These are phyloP conservation scores for Melanargia galathea DNA, from an alignment of 2,888 invertebrate species.

Conservation along the genomic window DNA sequence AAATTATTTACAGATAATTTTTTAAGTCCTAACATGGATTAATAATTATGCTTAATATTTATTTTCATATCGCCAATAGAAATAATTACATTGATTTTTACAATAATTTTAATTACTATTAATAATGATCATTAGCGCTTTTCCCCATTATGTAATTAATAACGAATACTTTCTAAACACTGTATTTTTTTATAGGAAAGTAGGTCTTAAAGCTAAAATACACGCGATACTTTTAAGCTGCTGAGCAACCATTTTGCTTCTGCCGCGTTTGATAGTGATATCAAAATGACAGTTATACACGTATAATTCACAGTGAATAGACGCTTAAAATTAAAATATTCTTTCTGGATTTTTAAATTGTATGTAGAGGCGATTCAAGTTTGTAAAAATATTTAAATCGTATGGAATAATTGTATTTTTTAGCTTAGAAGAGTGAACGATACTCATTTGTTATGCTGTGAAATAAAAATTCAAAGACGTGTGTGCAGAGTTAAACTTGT, in stretches of 20 bases:
- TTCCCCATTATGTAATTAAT: conserved; percentile 62
- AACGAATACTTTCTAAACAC: conserved; percentile 25
- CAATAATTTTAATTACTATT: conserved; percentile 46
- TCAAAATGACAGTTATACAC: background rate
- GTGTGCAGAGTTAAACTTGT: no score
- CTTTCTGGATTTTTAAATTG: no score
- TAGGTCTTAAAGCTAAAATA: background rate
- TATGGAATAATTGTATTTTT: no score
- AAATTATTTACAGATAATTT: background rate
- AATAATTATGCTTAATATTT: background rate
- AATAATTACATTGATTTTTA: conserved; percentile 38
- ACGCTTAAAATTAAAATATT: no score
- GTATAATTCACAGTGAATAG: background rate
- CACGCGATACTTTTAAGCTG: background rate
- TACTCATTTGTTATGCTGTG: no score
- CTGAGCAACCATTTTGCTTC: background rate
- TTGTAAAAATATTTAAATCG: no score
- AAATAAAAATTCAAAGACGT: no score
- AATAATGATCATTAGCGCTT: conserved; percentile 78
- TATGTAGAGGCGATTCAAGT: no score
- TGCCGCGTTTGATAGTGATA: background rate
- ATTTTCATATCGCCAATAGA: conserved; percentile 7
- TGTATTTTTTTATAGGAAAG: conserved; percentile 11
- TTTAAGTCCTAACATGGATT: conserved; percentile 10
- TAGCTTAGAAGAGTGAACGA: no score